phyloP scores from a whole-genome alignment of 2,113 vertebrate genomes.

The Prunella himalayana region DNA sequence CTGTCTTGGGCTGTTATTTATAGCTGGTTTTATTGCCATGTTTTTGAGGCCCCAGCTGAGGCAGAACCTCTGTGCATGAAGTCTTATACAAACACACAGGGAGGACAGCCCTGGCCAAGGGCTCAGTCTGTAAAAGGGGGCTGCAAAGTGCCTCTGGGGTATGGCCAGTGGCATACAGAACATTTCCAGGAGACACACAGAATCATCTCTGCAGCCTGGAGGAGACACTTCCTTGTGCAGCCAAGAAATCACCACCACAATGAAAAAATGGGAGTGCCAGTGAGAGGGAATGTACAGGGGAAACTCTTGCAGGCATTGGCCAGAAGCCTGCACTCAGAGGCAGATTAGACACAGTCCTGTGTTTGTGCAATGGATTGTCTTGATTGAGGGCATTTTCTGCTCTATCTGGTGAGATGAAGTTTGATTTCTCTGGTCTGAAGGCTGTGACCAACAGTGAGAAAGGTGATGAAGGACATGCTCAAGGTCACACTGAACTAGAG shows the following conservation, averaged over 20 bases:
- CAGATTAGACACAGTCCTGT: not conserved
- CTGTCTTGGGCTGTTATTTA: slow-evolving; percentile 19
- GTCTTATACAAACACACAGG: not conserved
- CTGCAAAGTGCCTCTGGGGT: not conserved
- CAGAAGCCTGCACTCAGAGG: not conserved
- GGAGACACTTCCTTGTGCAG: not conserved
- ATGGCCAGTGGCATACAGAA: not conserved
- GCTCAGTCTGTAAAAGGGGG: not conserved
- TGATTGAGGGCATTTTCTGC: not conserved
- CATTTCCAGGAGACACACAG: not conserved
- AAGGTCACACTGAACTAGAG: not conserved
- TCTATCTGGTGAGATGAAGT: not conserved
- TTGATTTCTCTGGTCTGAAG: not conserved
- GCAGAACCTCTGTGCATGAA: not conserved
- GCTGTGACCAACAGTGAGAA: accelerated
- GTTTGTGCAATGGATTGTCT: not conserved
- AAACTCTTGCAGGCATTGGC: accelerated
- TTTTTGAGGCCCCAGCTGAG: slow-evolving; percentile 11
- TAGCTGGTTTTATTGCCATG: not conserved
- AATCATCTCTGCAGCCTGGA: not conserved
- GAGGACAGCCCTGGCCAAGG: not conserved
- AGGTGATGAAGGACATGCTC: not conserved
- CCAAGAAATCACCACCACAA: not conserved
- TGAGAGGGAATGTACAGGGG: not conserved
- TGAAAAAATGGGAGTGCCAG: not conserved